phyloP scores from a whole-genome alignment of 1,140 invertebrate species.

The Danaus melanippus region DNA sequence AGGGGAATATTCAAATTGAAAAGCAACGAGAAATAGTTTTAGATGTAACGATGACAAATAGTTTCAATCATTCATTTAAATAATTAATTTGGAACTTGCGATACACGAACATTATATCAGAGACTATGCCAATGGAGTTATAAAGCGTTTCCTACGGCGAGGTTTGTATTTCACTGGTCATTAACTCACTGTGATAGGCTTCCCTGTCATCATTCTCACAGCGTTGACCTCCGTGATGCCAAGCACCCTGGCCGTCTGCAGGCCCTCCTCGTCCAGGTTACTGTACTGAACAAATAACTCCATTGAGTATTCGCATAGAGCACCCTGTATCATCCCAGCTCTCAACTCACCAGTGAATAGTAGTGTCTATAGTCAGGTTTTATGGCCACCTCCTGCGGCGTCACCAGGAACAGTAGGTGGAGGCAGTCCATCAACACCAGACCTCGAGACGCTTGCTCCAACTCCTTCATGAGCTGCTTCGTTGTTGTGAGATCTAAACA shows the following conservation, averaged over 20 bases:
- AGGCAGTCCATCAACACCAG: constrained; percentile 48
- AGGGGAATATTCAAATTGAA: neutral
- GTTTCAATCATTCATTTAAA: no score
- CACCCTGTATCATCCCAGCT: neutral
- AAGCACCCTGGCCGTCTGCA: constrained; percentile 76
- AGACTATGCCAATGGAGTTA: no score
- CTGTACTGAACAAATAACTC: constrained; percentile 67
- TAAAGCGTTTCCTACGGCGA: no score
- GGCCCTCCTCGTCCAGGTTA: constrained; percentile 70
- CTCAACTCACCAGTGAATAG: constrained; percentile 40
- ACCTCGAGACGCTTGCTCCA: constrained; percentile 29
- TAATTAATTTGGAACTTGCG: no score
- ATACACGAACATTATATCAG: no score
- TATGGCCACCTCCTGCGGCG: constrained; percentile 40
- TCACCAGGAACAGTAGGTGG: constrained; percentile 53
- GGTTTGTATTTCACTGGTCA: neutral
- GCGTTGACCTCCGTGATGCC: constrained; percentile 80
- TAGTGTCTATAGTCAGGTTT: constrained; percentile 53
- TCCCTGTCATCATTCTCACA: constrained; percentile 76
- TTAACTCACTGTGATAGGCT: constrained; percentile 50
- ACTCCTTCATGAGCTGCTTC: constrained; percentile 31
- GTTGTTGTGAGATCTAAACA: constrained; percentile 42
- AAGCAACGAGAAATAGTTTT: no score
- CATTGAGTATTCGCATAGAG: neutral
- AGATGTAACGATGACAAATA: no score